These are phyloP conservation scores for Scolanthus callimorphus DNA, from an alignment of 92 coral and sea anemone species.

Conservation along the genomic window DNA sequence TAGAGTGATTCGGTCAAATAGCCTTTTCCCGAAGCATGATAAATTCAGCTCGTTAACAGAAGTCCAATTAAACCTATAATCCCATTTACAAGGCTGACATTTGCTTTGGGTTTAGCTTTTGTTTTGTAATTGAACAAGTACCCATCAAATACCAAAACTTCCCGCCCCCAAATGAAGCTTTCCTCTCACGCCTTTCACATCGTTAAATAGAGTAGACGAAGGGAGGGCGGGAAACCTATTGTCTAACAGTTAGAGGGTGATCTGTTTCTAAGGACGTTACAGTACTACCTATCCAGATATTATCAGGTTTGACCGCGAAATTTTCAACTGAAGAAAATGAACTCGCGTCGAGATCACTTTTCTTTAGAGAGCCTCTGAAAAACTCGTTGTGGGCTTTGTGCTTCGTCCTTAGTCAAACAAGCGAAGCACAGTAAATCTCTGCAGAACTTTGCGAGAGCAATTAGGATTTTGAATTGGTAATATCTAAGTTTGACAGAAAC, in stretches of 20 bases:
- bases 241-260: slow-evolving; percentile 13
- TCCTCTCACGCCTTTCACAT: slow-evolving; percentile 88
- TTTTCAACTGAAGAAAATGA: too few relatives aligned
- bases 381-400: too few relatives aligned
- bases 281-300: slow-evolving; percentile 48
- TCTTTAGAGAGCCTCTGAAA: too few relatives aligned
- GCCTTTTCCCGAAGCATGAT: slow-evolving; percentile 56
- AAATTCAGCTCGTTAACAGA: slow-evolving; percentile 80
- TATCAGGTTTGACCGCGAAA: too few relatives aligned
- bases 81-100: slow-evolving; percentile 79
- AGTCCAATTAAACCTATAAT: slow-evolving; percentile 81
- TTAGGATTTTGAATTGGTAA: slow-evolving; percentile 69
- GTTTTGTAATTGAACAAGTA: slow-evolving; percentile 78
- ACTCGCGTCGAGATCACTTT: too few relatives aligned
- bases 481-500: slow-evolving; percentile 56
- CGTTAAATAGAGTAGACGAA: slow-evolving; percentile 47
- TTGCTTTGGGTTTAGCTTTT: slow-evolving; percentile 57
- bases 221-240: slow-evolving; percentile 69
- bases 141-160: slow-evolving; percentile 61
- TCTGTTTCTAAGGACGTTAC: slow-evolving; percentile 44
- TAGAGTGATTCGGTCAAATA: slow-evolving; percentile 69
- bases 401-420: slow-evolving; percentile 16
- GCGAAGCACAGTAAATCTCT: slow-evolving; percentile 7
- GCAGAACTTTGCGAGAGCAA: slow-evolving; percentile 28
- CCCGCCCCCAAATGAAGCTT: slow-evolving; percentile 67